Percentiles rank a stretch among this genome's conserved stretches.
These are phyloP conservation scores for Atta texana DNA, from an alignment of 1,140 invertebrate genomes.

Conservation along the genomic window DNA sequence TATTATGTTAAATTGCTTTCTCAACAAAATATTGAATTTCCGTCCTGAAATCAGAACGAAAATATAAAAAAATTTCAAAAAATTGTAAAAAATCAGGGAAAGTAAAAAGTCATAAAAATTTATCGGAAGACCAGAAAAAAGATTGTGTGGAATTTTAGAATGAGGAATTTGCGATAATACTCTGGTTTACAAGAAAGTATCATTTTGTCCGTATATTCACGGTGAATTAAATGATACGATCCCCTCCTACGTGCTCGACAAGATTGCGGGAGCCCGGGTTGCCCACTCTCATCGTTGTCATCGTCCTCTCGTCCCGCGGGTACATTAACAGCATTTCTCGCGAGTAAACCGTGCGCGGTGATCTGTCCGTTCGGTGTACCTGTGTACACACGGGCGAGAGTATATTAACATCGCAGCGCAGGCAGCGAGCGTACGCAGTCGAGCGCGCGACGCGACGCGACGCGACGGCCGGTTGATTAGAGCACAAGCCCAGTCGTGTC, in stretches of 20 bases:
- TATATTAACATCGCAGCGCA: constrained; percentile 56
- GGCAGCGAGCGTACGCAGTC: constrained; percentile 13
- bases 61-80: no score
- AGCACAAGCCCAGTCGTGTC: constrained; percentile 68
- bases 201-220: constrained; percentile 2
- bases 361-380: constrained; percentile 8
- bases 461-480: constrained; percentile 69
- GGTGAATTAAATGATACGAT: constrained; percentile 35
- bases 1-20: no score
- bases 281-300: background rate
- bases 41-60: no score
- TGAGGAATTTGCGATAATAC: no score
- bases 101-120: no score
- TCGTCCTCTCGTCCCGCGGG: background rate
- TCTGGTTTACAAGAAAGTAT: background rate
- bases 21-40: no score
- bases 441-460: constrained; percentile 27
- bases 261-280: background rate
- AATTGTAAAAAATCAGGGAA: no score
- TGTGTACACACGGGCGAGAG: constrained; percentile 30
- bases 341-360: constrained; percentile 23
- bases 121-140: no score
- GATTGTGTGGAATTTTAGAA: no score
- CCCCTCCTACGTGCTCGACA: background rate
- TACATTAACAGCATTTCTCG: constrained; percentile 21